These are phyloP conservation scores for Gadus macrocephalus DNA, from an alignment of 2,113 vertebrate genomes.

Conservation along the genomic window DNA sequence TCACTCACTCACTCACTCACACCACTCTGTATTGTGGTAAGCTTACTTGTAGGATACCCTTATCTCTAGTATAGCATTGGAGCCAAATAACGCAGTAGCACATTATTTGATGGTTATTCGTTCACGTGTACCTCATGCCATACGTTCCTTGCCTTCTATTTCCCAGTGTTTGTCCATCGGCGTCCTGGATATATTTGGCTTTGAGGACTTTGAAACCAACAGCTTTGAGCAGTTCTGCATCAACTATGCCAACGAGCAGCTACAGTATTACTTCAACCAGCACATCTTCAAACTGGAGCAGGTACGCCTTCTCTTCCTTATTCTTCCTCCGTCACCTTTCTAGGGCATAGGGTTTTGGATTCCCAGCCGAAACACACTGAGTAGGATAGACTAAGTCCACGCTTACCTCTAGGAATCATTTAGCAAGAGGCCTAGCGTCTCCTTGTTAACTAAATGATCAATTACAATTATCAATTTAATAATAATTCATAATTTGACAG, in stretches of 20 bases:
- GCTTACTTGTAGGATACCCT: no score
- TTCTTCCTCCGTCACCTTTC: no score
- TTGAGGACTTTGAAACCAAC: conserved; percentile 94
- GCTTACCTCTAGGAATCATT: no score
- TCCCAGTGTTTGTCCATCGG: conserved; percentile 92
- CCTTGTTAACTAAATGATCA: no score
- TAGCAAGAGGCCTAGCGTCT: no score
- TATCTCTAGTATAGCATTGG: no score
- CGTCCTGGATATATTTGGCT: conserved; percentile 95
- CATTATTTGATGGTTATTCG: background rate
- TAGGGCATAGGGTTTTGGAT: no score
- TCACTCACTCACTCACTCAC: background rate
- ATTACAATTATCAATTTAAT: no score
- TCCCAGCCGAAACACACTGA: no score
- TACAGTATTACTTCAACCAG: conserved; percentile 98
- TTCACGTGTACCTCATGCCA: background rate
- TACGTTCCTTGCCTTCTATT: conserved; percentile 3
- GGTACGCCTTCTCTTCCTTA: conserved; percentile 65
- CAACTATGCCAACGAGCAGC: conserved; percentile 98
- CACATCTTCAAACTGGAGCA: conserved; percentile 98
- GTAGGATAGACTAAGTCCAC: no score
- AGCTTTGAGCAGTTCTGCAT: conserved; percentile 99
- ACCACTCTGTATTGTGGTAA: background rate
- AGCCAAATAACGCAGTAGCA: background rate
- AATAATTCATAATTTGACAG: no score